Evolutionary conservation across 2,113 vertebrate genomes (phyloP), one percentile per base, ranked within the genome.

Genomic region (Beaufortia kweichowensis): DNA sequence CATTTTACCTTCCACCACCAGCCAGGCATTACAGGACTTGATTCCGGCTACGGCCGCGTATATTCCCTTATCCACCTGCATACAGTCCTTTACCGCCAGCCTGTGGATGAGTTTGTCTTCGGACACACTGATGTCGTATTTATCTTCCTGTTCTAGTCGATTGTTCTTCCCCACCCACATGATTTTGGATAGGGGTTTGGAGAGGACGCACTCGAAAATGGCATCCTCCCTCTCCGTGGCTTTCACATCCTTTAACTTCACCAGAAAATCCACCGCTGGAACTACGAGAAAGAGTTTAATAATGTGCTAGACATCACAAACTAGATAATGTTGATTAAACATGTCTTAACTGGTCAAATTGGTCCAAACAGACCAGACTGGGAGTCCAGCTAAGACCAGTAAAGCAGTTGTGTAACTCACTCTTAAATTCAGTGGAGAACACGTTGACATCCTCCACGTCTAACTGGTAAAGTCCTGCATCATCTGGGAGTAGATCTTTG

Each of bases 1-100:
- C n/a, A n/a, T n/a, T n/a, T 90, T 87, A 98, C 96, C 82, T 87
- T 94, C 93, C 2, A 97, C 91, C 21, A 94, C 61, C 33, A 98
- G 93, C 93, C 94, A 96, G 77, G 95, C 94, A 0, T 85, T 95
- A 65, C 93, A 95, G 50, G 90, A 87, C 6, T 87, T 83, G 2
- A 91, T 84, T 29, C 95, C 94, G 0, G 82, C 86, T 31, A 85
- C 79, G 0, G 95, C 91, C 0, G 92, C 88, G 62, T 95, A 96
- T 66, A 95, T 92, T 19, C 95, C 95, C 1, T 85, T 93, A 88
- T 96, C 95, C 43, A 93, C 84, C 39, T 85, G 79, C 60, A 21
- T 70, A 6, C 84, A 87, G 0, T 92, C 91, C 62, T 88, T 94
- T 41, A 96, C 84, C 33, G 92, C 50, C 83, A 96, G 85, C 60